Evolutionary conservation across 2,888 invertebrate genomes (phyloP).

Genomic region (Electrophaes corylata): DNA sequence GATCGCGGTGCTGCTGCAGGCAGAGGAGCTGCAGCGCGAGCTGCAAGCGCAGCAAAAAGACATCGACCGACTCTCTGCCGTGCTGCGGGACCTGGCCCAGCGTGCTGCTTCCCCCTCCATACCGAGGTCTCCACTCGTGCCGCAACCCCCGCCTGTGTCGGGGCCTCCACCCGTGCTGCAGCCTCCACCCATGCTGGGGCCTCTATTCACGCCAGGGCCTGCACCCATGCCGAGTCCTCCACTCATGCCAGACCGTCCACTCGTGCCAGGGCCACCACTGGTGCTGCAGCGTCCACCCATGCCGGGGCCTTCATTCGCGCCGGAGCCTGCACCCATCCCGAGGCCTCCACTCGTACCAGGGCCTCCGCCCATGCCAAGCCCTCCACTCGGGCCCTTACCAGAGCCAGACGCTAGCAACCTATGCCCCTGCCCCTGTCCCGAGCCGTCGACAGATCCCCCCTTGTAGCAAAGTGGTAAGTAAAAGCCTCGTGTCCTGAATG

Average conservation of each 20-base stretch:
- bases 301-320: too few relatives aligned
- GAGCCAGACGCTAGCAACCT: not conserved
- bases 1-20: slow-evolving; percentile 30
- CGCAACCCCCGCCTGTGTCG: too few relatives aligned
- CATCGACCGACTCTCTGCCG: slow-evolving; percentile 21
- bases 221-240: too few relatives aligned
- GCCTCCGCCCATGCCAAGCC: not conserved
- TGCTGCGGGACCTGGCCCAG: not conserved
- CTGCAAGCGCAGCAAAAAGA: slow-evolving; percentile 38
- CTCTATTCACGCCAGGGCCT: too few relatives aligned
- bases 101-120: not conserved
- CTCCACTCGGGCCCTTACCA: too few relatives aligned
- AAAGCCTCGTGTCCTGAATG: too few relatives aligned
- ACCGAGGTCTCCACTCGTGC: too few relatives aligned
- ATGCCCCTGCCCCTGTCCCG: not conserved
- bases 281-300: not conserved
- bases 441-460: slow-evolving; percentile 7
- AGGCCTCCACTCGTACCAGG: not conserved
- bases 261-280: too few relatives aligned
- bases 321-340: too few relatives aligned
- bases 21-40: slow-evolving; percentile 38
- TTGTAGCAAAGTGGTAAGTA: not conserved
- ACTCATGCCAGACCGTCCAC: not conserved
- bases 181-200: not conserved
- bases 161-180: not conserved